These are phyloP conservation scores for Coccyzus lansbergi DNA, from an alignment of 2,797 vertebrate genomes.

Conservation along the genomic window DNA sequence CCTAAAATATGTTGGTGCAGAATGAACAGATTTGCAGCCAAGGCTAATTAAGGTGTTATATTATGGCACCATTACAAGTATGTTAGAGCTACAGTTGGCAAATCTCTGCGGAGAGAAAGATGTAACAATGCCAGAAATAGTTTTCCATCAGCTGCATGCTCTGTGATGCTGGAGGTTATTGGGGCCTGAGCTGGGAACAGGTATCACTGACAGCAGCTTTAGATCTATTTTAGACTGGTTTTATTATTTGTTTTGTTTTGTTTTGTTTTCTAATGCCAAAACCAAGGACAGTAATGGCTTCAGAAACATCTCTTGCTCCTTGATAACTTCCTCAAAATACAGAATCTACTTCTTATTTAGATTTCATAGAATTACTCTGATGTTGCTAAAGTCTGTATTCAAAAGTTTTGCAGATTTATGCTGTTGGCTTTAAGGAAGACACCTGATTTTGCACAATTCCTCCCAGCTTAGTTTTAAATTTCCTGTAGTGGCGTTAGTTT, in stretches of 20 bases:
- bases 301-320: neutral
- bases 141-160: neutral
- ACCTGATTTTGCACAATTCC: neutral
- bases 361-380: neutral
- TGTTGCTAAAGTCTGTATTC: neutral
- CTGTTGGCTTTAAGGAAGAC: neutral
- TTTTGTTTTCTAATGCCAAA: neutral
- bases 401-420: neutral
- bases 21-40: neutral
- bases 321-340: neutral
- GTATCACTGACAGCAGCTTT: neutral
- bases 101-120: neutral
- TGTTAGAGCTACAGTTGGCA: neutral
- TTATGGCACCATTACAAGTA: neutral
- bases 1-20: neutral
- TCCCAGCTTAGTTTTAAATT: neutral
- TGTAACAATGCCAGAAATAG: neutral
- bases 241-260: neutral
- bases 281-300: neutral
- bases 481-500: too few species aligned
- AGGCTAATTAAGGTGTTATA: neutral
- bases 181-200: neutral
- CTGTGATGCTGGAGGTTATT: neutral
- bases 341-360: neutral
- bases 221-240: neutral